Conservation (phyloP, 2,797 vertebrate species). For the Odontamblyopus lacepedii region DNA sequence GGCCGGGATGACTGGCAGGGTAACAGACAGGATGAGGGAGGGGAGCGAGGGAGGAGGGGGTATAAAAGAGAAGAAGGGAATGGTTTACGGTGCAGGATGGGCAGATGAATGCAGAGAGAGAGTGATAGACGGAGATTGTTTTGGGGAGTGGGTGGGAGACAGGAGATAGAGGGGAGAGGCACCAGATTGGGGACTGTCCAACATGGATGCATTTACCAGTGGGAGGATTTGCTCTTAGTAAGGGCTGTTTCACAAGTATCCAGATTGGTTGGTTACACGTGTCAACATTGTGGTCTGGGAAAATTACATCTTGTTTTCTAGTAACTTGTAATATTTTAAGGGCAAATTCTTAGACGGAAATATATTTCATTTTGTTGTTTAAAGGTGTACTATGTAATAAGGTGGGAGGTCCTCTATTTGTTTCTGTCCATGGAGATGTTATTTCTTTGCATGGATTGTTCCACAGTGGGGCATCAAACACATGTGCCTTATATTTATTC, state of each 20-base stretch:
- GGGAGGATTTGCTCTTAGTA: slow-evolving; percentile 35
- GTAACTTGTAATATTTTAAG: too few relatives aligned
- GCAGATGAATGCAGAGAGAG: slow-evolving; percentile 63
- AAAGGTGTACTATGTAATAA: too few relatives aligned
- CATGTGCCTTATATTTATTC: too few relatives aligned
- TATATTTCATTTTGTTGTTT: too few relatives aligned
- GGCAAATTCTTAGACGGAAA: too few relatives aligned
- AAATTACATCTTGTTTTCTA: too few relatives aligned
- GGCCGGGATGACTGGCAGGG: slow-evolving; percentile 68
- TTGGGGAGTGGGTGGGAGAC: slow-evolving; percentile 61
- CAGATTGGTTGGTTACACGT: not conserved
- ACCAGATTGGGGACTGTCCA: slow-evolving; percentile 58
- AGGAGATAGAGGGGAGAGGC: slow-evolving; percentile 60
- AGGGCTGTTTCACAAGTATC: not conserved
- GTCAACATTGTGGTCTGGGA: not conserved
- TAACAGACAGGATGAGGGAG: slow-evolving; percentile 44
- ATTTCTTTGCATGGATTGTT: too few relatives aligned
- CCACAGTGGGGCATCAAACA: too few relatives aligned
- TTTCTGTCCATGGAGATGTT: too few relatives aligned
- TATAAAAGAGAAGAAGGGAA: slow-evolving; percentile 53
- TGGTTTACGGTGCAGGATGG: slow-evolving; percentile 64
- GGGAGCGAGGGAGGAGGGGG: slow-evolving; percentile 52
- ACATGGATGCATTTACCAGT: slow-evolving; percentile 68
- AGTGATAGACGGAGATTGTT: slow-evolving; percentile 76
- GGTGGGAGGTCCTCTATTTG: too few relatives aligned